Evolutionary conservation across 2,888 invertebrate species (phyloP), one percentile per base, ranked within the genome.

Genomic region (Creontiades dilutus): DNA sequence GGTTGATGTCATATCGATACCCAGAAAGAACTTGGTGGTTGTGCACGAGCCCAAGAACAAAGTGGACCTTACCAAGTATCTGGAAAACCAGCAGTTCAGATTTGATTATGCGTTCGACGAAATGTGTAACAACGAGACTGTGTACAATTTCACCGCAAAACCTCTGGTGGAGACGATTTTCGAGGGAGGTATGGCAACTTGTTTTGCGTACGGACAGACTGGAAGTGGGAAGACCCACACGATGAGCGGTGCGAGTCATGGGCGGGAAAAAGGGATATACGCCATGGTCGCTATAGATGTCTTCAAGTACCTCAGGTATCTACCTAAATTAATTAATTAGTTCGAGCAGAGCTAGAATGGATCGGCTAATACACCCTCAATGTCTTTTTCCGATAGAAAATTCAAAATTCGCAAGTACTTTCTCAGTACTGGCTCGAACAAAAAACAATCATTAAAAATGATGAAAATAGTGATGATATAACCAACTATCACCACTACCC

Each of bases 81-180:
- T 99, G 91, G 99, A 99, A 93, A 99, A 99, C 94, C 99, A 99
- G 94, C 96, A 97, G 93, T 99, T 99, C 94, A 95, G 99, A 92
- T 99, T 99, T 94, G 99, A 99, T 94, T 99, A 99, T 94, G 98
- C 98, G 82, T 99, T 99, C 94, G 99, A 99, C 94, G 99, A 99
- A 93, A 95, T 96, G 46, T 97, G 98, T 93, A 96, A 96, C 93
- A 99, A 99, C 94, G 98, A 99, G 94, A 95, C 98, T 93, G 99
- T 99, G 92, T 99, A 99, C 94, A 98, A 97, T 97, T 99, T 98
- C 94, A 99, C 99, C 91, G 99, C 99, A 61, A 98, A 98, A 94
- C 99, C 99, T 13, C 94, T 99, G 92, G 98, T 99, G 86, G 97
- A 98, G 94, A 99, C 99, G 90, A 97, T 99, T 93, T 99, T 99